Percentiles rank a stretch among this genome's conserved stretches.
These are phyloP conservation scores for Tipula lateralis DNA, from an alignment of 2,888 invertebrate genomes.

Conservation along the genomic window DNA sequence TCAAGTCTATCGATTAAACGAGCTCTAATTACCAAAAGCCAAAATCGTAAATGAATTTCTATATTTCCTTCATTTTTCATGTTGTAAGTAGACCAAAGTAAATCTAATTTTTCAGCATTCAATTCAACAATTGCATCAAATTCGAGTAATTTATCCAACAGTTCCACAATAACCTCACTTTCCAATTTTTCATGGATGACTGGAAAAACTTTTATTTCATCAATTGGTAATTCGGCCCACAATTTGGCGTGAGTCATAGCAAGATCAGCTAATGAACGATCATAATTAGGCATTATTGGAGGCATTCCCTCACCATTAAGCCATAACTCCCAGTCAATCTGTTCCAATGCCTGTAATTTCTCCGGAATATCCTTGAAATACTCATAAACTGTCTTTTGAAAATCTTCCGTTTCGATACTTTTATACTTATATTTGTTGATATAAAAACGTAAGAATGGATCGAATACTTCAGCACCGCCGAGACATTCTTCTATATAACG, in stretches of 20 bases:
- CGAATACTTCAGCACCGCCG: conserved; percentile 75
- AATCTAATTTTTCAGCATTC: conserved; percentile 53
- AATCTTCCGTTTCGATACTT: conserved; percentile 77
- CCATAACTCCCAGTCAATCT: conserved; percentile 83
- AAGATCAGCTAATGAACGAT: conserved; percentile 60
- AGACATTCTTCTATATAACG: conserved; percentile 77
- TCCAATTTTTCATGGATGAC: conserved; percentile 56
- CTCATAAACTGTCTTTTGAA: conserved; percentile 65
- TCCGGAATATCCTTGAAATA: conserved; percentile 60
- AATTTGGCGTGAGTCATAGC: conserved; percentile 55
- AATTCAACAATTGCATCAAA: conserved; percentile 48
- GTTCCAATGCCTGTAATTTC: conserved; percentile 50
- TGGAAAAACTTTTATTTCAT: conserved; percentile 48
- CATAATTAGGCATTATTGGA: conserved; percentile 72
- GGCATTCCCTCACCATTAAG: conserved; percentile 82
- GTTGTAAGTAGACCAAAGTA: conserved; percentile 60
- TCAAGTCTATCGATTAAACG: conserved; percentile 62
- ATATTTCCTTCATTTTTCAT: conserved; percentile 64
- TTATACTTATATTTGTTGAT: conserved; percentile 72
- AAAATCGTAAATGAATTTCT: conserved; percentile 75
- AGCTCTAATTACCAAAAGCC: conserved; percentile 71
- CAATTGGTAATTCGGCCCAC: conserved; percentile 53
- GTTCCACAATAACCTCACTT: conserved; percentile 62
- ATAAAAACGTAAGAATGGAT: conserved; percentile 78
- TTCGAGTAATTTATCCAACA: conserved; percentile 63